A percentile compares a stretch with the other conserved stretches of the same genome.
phyloP scores from a whole-genome alignment of 92 coral and sea anemone genomes.

The Phenganax subtilis region DNA sequence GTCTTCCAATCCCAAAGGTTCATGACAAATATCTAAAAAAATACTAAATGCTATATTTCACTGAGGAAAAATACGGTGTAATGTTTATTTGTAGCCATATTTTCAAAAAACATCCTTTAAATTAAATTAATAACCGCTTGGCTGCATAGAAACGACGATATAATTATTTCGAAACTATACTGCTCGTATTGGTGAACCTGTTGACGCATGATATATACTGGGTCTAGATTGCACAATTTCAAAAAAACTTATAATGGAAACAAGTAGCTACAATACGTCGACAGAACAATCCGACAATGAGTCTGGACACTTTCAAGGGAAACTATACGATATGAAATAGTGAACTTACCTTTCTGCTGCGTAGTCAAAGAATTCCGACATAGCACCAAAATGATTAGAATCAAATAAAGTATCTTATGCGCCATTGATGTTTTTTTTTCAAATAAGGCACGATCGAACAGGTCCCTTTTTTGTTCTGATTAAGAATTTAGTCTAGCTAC shows the following conservation, averaged over 20 bases:
- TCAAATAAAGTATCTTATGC: constrained; percentile 5
- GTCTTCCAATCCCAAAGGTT: constrained; percentile 16
- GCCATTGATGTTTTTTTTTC: not conserved
- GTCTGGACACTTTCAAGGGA: not conserved
- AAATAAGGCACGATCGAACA: not conserved
- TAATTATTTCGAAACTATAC: too few relatives aligned
- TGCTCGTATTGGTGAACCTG: too few relatives aligned
- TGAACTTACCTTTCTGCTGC: not conserved
- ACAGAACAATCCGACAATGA: not conserved
- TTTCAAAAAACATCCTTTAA: too few relatives aligned
- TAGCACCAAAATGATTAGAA: not conserved
- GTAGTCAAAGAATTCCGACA: constrained; percentile 9
- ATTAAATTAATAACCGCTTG: too few relatives aligned
- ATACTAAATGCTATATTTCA: not conserved
- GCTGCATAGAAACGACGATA: not conserved
- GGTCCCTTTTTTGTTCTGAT: not conserved
- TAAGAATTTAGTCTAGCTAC: not conserved
- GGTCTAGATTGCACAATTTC: too few relatives aligned
- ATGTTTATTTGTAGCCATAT: too few relatives aligned
- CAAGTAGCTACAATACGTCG: too few relatives aligned
- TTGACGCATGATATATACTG: too few relatives aligned
- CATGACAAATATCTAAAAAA: not conserved
- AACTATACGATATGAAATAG: not conserved
- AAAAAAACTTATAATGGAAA: too few relatives aligned
- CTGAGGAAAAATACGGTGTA: too few relatives aligned